phyloP scores from a whole-genome alignment of 2,888 invertebrate species.

The Limnephilus lunatus region DNA sequence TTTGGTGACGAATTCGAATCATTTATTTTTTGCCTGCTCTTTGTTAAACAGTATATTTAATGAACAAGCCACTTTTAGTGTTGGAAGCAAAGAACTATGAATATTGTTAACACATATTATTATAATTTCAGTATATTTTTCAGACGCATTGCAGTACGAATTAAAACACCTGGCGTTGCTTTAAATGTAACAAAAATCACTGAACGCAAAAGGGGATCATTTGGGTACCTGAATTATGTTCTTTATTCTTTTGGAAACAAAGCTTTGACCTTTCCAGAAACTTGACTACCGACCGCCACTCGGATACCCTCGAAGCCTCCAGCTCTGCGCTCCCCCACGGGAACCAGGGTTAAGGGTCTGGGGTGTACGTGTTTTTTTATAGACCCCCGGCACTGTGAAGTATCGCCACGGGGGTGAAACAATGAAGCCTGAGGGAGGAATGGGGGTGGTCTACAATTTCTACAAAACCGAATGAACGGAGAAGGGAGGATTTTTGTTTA shows the following conservation, averaged over 20 bases:
- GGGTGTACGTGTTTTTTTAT: conserved; percentile 26
- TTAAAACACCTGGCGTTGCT: no score
- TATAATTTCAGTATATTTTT: no score
- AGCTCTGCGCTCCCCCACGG: neutral
- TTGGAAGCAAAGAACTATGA: no score
- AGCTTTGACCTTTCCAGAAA: conserved; percentile 28
- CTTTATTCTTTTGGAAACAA: conserved; percentile 25
- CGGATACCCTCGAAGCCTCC: conserved; percentile 3
- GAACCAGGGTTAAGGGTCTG: neutral
- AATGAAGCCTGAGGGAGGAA: neutral
- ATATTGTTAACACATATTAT: no score
- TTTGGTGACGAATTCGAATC: no score
- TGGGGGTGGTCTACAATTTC: neutral
- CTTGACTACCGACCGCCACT: conserved; percentile 27
- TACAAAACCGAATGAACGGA: conserved; percentile 12
- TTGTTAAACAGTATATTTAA: no score
- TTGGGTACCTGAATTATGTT: neutral
- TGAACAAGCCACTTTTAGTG: no score
- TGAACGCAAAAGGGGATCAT: neutral
- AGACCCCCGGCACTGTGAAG: conserved; percentile 5
- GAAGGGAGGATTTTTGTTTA: neutral
- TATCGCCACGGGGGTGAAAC: neutral
- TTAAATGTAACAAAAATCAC: neutral
- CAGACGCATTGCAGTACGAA: no score
- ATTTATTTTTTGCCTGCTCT: no score